A percentile compares a stretch with the other conserved stretches of the same genome.
Evolutionary conservation across 2,113 vertebrate species (phyloP).

Genomic region (Suricata suricatta): DNA sequence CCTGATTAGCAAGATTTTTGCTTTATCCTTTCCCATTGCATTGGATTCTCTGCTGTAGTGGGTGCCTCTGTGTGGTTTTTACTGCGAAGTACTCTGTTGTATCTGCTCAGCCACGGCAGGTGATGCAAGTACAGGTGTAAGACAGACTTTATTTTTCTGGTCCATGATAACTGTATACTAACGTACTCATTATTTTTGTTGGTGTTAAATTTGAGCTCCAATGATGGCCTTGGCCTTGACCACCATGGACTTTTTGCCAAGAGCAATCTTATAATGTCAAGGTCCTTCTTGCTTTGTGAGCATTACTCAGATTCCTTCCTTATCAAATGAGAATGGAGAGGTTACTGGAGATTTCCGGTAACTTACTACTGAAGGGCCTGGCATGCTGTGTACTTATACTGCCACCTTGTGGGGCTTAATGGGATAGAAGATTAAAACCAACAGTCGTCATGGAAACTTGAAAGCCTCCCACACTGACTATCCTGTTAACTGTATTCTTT

Average conservation of each 20-base stretch:
- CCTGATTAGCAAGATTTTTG: neutral
- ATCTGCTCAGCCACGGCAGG: neutral
- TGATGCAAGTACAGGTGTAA: neutral
- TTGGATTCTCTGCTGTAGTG: neutral
- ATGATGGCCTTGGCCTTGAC: neutral
- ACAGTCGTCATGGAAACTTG: neutral
- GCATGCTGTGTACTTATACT: neutral
- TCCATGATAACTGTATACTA: accelerated
- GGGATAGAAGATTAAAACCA: neutral
- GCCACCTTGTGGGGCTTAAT: constrained; percentile 82
- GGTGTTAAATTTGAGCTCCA: neutral
- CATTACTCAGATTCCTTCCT: neutral
- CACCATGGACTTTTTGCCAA: neutral
- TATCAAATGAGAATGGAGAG: neutral
- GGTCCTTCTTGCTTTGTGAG: neutral
- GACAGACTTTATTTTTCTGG: neutral
- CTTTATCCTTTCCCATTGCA: neutral
- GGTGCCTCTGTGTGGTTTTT: accelerated
- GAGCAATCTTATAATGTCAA: neutral
- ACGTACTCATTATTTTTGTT: neutral
- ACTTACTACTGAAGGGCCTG: neutral
- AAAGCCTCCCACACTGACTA: neutral
- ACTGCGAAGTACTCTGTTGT: neutral
- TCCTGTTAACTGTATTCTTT: neutral
- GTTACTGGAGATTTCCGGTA: neutral